Evolutionary conservation across 2,113 vertebrate genomes (phyloP), one percentile per base, ranked within the genome.

Genomic region (Zootoca vivipara): DNA sequence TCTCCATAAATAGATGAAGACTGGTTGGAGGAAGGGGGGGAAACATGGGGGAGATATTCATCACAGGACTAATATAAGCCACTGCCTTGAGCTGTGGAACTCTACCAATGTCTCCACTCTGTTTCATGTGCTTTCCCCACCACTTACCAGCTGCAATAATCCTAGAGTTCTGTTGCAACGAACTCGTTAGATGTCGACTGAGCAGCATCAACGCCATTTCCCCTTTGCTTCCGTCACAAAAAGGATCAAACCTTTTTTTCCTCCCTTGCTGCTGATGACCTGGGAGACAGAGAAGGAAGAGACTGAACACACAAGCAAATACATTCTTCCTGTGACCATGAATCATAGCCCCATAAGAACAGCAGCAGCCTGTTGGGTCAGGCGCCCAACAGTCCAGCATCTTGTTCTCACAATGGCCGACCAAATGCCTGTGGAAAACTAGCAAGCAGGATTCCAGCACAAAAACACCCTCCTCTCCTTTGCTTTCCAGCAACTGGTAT

Each of bases 161-260:
- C 87, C 94, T 95, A 86, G 96, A 90, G 90, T 94, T 98, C 33
- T 96, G 97, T 85, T 97, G 97, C 89, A 98, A 89, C 28, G 95
- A 95, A 90, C 95, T 90, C 7, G 95, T 89, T 75, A 98, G 94
- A 72, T 97, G 97, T 69, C 96, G 97, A 90, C 96, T 94, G 64
- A 99, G 96, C 91, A 99, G 82, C 87, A 97, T 96, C 6, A 96
- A 96, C 0, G 97, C 98, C 99, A 99, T 99, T 96, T 78, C 92
- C 40, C 58, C 81, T 67, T 78, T 46, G 74, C 79, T 86, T 88
- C 78, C 62, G 69, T 67, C 89, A 67, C n/a, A n/a, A 83, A 83
- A 40, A 78, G 83, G 85, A 79, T 87, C 88, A 65, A 82, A 70
- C 78, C 3, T 73, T 85, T 58, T 82, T 81, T 89, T 67, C 30